Evolutionary conservation across 2,113 vertebrate species (phyloP).

Genomic region (Haplochromis burtoni): DNA sequence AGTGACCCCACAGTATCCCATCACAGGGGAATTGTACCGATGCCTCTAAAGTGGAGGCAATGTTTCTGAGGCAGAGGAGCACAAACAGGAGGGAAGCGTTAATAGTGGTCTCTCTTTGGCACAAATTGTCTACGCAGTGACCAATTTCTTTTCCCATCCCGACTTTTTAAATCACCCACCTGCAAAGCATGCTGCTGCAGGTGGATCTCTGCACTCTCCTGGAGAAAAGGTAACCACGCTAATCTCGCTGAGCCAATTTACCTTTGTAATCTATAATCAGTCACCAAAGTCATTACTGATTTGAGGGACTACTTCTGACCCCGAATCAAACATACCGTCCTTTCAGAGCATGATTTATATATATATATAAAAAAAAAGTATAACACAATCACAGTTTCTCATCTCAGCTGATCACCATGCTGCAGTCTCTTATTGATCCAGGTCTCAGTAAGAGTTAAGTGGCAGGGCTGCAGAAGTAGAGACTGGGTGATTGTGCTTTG

Average conservation of each 20-base stretch:
- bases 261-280: background rate
- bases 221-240: background rate
- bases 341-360: background rate
- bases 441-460: background rate
- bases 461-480: background rate
- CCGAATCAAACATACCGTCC: background rate
- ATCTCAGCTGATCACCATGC: background rate
- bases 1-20: background rate
- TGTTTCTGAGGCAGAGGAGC: background rate
- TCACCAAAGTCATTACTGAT: background rate
- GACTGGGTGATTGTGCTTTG: background rate
- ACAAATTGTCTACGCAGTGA: background rate
- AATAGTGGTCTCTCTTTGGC: background rate
- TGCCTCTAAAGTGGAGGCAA: background rate
- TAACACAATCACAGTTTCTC: background rate
- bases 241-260: slow-evolving; percentile 5
- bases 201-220: background rate
- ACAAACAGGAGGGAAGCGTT: background rate
- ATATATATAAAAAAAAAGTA: background rate
- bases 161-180: slow-evolving; percentile 14
- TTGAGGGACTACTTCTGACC: background rate
- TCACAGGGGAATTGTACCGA: background rate
- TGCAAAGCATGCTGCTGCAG: background rate
- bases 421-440: slow-evolving; percentile 23
- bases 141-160: background rate